Base-by-base conservation (phyloP, 2,113 vertebrate genomes). In the Tetrax tetrax region DNA sequence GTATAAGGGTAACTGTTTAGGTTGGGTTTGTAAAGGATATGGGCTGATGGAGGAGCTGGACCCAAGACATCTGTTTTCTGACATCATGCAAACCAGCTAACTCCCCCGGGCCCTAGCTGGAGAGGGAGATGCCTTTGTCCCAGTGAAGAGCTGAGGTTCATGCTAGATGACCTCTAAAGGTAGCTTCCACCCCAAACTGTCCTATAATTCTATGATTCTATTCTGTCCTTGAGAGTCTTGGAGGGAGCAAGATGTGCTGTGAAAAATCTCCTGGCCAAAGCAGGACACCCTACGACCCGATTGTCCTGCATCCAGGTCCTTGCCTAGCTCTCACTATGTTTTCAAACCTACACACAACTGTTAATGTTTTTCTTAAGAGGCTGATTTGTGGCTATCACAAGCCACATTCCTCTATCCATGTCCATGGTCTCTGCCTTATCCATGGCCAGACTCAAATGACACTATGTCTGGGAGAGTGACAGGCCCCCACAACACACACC, bases 401-500 rank as follows among this genome's bases (percentile, higher is more conserved):
- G 24, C 28, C 37, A 33, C 5, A 10, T 18, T 48, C 8, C 45
- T 56, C 53, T 31, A 1, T 5, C 43, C 12, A 15, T 24, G 43
- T 17, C 63, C 29, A 13, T 1, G 22, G 28, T 19, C 14, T 22
- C 53, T 50, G 11, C 14, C 8, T 1, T 28, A 65, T 6, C 47
- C 27, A 2, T 19, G 25, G 4, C 7, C 24, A 64, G 14, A 51
- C 8, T 21, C 43, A 70, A 29, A 38, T 5, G 45, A 8, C 17
- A 33, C 10, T 35, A 7, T 4, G 16, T 10, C 38, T 31, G 17
- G 41, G 14, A 47, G 21, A 37, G 50, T 37, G 35, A 53, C 45
- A 72, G 18, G 12, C 31, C 41, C 18, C n/a, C n/a, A 29, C 6
- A 16, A 25, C 2, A 19, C 0, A 4, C 24, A 12, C 5, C 16